These are phyloP conservation scores for Dolichotis patagonum DNA, from an alignment of 2,113 vertebrate genomes.

Conservation along the genomic window DNA sequence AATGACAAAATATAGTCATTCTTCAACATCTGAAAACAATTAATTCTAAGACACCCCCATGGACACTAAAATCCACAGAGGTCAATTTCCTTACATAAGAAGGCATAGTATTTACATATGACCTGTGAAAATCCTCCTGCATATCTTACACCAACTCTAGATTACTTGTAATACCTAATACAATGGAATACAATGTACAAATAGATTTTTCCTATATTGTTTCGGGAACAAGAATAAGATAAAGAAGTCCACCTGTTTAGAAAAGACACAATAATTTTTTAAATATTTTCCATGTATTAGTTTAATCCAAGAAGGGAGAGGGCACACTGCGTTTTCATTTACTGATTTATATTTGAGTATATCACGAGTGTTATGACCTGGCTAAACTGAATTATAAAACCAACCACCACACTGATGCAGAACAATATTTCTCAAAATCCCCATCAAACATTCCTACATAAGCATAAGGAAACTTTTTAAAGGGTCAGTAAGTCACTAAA, in stretches of 20 bases:
- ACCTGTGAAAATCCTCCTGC: not conserved
- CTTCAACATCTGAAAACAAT: not conserved
- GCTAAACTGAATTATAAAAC: not conserved
- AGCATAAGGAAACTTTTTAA: not conserved
- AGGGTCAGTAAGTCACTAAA: not conserved
- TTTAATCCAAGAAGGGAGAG: not conserved
- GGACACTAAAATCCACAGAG: not conserved
- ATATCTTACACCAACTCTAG: not conserved
- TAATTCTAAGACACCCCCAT: not conserved
- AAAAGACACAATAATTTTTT: not conserved
- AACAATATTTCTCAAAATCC: not conserved
- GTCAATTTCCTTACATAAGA: not conserved
- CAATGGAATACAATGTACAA: not conserved
- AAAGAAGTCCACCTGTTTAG: not conserved
- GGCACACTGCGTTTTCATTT: not conserved
- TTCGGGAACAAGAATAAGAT: not conserved
- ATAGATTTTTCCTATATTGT: not conserved
- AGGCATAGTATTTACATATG: not conserved
- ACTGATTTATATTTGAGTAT: not conserved
- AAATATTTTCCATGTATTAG: not conserved
- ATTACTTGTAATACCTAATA: not conserved
- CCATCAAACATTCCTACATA: not conserved
- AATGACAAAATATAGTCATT: not conserved
- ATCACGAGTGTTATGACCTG: fast-evolving
- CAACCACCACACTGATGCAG: not conserved